Conservation (phyloP, 2,113 vertebrate genomes). For the Ammodytes dubius region DNA sequence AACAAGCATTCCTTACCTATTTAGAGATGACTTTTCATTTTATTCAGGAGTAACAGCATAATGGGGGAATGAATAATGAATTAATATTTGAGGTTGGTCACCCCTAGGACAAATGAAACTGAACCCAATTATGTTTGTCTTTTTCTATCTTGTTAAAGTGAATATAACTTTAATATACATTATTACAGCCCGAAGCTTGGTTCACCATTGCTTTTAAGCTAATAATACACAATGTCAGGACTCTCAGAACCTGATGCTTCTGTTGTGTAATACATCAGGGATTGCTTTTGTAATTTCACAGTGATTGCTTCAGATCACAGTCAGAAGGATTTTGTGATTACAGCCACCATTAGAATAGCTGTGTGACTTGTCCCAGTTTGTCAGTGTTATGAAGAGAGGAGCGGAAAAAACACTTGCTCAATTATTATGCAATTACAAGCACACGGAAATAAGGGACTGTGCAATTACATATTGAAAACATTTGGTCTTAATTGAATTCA, state of each 20-base stretch:
- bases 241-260: slow-evolving; percentile 53
- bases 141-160: not conserved
- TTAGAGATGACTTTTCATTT: not conserved
- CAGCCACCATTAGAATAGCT: slow-evolving; percentile 54
- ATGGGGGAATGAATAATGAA: not conserved
- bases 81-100: not conserved
- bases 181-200: slow-evolving; percentile 5
- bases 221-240: slow-evolving; percentile 35
- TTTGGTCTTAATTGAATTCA: slow-evolving; percentile 39
- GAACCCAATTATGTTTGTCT: not conserved
- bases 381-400: slow-evolving; percentile 47
- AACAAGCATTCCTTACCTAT: not conserved
- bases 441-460: slow-evolving; percentile 48
- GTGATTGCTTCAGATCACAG: slow-evolving; percentile 72
- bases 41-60: not conserved
- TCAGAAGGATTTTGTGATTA: slow-evolving; percentile 68
- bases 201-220: slow-evolving; percentile 40
- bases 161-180: slow-evolving; percentile 14
- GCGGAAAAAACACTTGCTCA: slow-evolving; percentile 24
- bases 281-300: slow-evolving; percentile 78
- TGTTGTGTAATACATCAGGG: slow-evolving; percentile 71
- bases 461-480: slow-evolving; percentile 58
- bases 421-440: slow-evolving; percentile 59
- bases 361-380: slow-evolving; percentile 61
- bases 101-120: not conserved